Percentiles rank a stretch among this genome's conserved stretches.
phyloP scores from a whole-genome alignment of 2,797 vertebrate species.

The Trachops cirrhosus region DNA sequence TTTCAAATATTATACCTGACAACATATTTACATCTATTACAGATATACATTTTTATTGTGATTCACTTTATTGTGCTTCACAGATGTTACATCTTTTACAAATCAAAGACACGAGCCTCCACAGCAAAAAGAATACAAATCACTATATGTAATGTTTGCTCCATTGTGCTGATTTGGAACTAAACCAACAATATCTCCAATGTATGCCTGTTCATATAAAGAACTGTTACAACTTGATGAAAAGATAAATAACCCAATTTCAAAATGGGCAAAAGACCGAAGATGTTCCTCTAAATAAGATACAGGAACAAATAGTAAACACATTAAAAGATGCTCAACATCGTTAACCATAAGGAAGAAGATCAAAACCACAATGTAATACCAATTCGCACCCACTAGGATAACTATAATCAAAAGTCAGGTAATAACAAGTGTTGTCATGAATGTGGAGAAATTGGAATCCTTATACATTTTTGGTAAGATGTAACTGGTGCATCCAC shows the following conservation, averaged over 20 bases:
- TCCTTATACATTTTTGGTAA: background rate
- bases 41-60: background rate
- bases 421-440: background rate
- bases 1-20: background rate
- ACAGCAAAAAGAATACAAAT: background rate
- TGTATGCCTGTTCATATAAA: background rate
- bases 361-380: background rate
- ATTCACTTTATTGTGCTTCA: background rate
- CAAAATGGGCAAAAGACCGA: background rate
- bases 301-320: background rate
- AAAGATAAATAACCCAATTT: background rate
- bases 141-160: background rate
- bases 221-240: background rate
- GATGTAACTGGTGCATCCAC: background rate
- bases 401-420: background rate
- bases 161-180: background rate
- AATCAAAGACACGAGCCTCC: background rate
- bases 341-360: background rate
- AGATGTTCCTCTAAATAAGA: background rate
- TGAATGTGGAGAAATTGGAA: background rate
- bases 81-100: background rate
- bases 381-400: background rate
- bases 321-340: background rate
- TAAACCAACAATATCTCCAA: background rate
- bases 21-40: background rate